Percentiles rank a stretch among this genome's conserved stretches.
These are phyloP conservation scores for Aleadryas rufinucha DNA, from an alignment of 2,113 vertebrate genomes.

Conservation along the genomic window DNA sequence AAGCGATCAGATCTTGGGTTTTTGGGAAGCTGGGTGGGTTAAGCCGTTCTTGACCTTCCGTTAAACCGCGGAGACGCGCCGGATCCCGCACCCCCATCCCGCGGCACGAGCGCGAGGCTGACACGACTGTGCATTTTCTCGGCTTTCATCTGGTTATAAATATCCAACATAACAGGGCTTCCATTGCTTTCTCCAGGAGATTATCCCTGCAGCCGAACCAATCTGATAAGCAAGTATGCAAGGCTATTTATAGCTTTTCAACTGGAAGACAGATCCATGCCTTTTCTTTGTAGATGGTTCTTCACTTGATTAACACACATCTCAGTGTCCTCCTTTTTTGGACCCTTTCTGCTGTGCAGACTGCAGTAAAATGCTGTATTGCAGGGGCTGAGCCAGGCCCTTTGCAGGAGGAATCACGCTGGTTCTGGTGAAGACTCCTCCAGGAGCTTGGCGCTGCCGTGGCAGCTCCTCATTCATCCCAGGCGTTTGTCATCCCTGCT, in stretches of 20 bases:
- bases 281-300: conserved; percentile 66
- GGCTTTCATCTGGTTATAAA: conserved; percentile 65
- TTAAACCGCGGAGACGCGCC: background rate
- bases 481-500: background rate
- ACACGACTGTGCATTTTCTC: conserved; percentile 44
- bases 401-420: background rate
- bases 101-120: background rate
- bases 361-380: conserved; percentile 50
- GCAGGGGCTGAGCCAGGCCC: conserved; percentile 55
- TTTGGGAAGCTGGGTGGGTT: background rate
- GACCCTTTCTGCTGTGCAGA: conserved; percentile 47
- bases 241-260: conserved; percentile 62
- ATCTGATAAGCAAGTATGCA: conserved; percentile 67
- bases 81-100: conserved; percentile 8
- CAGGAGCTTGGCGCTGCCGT: background rate
- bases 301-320: conserved; percentile 63
- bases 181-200: conserved; percentile 65
- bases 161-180: conserved; percentile 61
- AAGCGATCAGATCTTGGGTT: background rate
- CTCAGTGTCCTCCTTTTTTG: conserved; percentile 64
- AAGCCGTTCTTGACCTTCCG: conserved; percentile 1
- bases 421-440: background rate
- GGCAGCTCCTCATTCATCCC: conserved; percentile 8
- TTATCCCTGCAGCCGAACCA: conserved; percentile 61
- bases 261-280: conserved; percentile 65